A percentile compares a stretch with the other conserved stretches of the same genome.
These are phyloP conservation scores for Chamaea fasciata DNA, from an alignment of 2,113 vertebrate genomes.

Conservation along the genomic window DNA sequence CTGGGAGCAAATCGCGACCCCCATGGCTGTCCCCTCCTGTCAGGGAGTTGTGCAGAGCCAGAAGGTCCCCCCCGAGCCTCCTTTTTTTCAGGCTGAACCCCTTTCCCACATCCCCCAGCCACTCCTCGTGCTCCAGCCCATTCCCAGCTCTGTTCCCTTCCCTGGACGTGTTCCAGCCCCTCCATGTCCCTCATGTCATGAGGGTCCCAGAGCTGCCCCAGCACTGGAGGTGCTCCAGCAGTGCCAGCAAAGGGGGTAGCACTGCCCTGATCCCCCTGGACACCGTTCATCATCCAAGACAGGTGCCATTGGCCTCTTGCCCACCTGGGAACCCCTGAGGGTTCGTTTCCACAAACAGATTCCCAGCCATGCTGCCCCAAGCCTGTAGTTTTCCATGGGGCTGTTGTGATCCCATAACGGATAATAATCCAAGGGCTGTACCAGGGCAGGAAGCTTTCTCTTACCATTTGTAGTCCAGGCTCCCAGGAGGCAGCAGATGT, in stretches of 20 bases:
- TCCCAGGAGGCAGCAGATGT: neutral
- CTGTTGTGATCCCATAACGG: neutral
- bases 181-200: neutral
- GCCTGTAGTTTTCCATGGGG: neutral
- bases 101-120: neutral
- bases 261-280: neutral
- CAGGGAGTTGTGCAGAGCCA: neutral
- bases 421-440: neutral
- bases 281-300: neutral
- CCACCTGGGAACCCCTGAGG: neutral
- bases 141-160: neutral
- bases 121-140: neutral
- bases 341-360: neutral
- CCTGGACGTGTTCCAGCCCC: neutral
- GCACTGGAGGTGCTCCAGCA: neutral
- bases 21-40: neutral
- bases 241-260: neutral
- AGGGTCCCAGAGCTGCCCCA: neutral
- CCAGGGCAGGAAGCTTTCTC: neutral
- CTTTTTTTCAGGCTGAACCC: neutral
- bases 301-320: neutral
- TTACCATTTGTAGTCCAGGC: neutral
- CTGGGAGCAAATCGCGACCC: neutral
- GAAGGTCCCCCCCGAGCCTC: neutral
- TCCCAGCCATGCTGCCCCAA: neutral